These are phyloP conservation scores for Leptogaster cylindrica DNA, from an alignment of 2,888 invertebrate genomes.

Conservation along the genomic window DNA sequence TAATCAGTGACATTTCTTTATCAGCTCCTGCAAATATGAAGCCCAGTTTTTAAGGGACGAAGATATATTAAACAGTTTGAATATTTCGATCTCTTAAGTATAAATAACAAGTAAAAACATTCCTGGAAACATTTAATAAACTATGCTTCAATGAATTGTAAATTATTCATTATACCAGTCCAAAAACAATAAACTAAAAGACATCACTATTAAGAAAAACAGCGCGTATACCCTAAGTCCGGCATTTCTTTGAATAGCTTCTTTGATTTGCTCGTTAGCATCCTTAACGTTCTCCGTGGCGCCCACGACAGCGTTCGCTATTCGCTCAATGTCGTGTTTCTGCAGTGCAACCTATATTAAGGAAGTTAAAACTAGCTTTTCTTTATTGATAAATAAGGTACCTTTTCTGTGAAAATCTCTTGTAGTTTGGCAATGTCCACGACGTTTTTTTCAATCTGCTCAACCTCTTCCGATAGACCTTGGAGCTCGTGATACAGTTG, in stretches of 20 bases:
- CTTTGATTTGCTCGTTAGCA: slow-evolving; percentile 95
- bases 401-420: slow-evolving; percentile 94
- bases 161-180: slow-evolving; percentile 96
- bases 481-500: slow-evolving; percentile 86
- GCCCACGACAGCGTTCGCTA: slow-evolving; percentile 86
- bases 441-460: slow-evolving; percentile 89
- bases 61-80: background rate
- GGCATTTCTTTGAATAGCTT: slow-evolving; percentile 96
- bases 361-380: too few species aligned
- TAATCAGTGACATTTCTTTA: too few species aligned
- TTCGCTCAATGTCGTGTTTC: slow-evolving; percentile 90
- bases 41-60: background rate
- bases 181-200: slow-evolving; percentile 92
- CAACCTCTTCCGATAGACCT: slow-evolving; percentile 87
- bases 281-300: slow-evolving; percentile 95
- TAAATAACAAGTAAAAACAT: background rate
- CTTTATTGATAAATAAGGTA: slow-evolving; percentile 50
- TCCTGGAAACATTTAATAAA: too few species aligned
- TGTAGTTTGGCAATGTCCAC: slow-evolving; percentile 95
- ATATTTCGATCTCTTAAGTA: background rate
- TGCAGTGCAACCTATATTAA: slow-evolving; percentile 78
- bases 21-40: background rate
- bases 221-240: slow-evolving; percentile 92
- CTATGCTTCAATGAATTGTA: background rate
- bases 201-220: slow-evolving; percentile 94